phyloP scores from a whole-genome alignment of 2,113 vertebrate species.

The Equus przewalskii region DNA sequence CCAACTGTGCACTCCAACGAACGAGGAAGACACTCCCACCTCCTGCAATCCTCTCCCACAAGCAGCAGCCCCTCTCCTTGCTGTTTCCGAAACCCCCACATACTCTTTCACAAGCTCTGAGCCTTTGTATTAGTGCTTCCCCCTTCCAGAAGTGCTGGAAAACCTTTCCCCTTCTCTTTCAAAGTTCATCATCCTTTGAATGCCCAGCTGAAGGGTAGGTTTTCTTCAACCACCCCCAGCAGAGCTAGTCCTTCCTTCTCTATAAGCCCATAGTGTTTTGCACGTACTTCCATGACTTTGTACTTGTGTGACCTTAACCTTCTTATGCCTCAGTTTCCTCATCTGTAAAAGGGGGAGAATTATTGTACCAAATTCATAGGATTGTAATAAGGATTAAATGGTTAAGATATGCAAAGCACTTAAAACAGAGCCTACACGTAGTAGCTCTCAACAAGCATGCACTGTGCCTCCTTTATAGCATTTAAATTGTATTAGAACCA shows the following conservation, averaged over 20 bases:
- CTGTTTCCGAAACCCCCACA: neutral
- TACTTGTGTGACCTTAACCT: neutral
- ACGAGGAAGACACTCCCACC: neutral
- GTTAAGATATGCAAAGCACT: neutral
- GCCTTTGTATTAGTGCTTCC: neutral
- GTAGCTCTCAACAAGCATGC: neutral
- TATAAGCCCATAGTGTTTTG: neutral
- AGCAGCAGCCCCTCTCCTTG: neutral
- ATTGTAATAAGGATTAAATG: neutral
- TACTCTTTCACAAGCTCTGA: neutral
- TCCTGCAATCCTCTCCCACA: neutral
- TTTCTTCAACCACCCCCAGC: neutral
- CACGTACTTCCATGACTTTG: neutral
- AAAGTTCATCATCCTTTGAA: neutral
- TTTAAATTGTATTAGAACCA: neutral
- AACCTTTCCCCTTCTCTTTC: neutral
- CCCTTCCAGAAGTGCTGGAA: neutral
- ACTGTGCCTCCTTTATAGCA: neutral
- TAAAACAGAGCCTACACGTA: neutral
- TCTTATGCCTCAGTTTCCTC: neutral
- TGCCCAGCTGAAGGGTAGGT: neutral
- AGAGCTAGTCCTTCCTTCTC: neutral
- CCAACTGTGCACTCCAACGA: neutral
- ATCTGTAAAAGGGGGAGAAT: constrained; percentile 6
- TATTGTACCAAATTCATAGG: neutral